phyloP scores from a whole-genome alignment of 2,113 vertebrate genomes.

The Rafetus swinhoei region DNA sequence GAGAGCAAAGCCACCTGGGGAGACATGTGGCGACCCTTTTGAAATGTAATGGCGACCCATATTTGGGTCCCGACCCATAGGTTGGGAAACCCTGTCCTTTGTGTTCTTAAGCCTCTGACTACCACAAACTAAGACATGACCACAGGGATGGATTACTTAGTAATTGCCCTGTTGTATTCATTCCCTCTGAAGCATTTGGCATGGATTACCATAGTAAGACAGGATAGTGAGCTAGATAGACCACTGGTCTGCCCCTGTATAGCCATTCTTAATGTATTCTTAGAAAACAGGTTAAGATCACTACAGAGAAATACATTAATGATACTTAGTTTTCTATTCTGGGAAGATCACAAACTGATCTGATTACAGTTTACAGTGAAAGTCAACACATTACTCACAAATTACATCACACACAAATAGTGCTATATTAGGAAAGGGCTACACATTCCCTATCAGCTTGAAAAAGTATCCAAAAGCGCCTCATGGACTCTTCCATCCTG shows the following conservation, averaged over 20 bases:
- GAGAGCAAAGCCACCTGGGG: too few species aligned
- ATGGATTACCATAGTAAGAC: neutral
- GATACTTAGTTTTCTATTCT: neutral
- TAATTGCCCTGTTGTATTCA: neutral
- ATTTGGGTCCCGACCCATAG: too few species aligned
- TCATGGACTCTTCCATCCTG: neutral
- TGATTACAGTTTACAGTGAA: neutral
- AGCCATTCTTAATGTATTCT: neutral
- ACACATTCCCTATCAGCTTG: neutral
- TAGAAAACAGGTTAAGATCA: neutral
- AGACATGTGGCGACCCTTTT: too few species aligned
- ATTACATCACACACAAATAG: neutral
- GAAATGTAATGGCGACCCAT: too few species aligned
- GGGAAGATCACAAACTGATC: neutral
- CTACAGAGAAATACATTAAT: neutral
- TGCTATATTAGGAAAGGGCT: neutral
- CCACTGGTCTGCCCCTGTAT: neutral
- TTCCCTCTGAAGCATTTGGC: neutral
- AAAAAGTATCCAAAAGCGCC: fast-evolving
- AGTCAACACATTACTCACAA: fast-evolving
- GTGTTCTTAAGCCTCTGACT: neutral
- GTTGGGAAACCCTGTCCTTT: too few species aligned
- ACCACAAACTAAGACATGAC: neutral
- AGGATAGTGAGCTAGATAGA: neutral
- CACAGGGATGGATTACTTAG: neutral